Conservation (phyloP, 2,888 invertebrate genomes). For the Acronicta alni region DNA sequence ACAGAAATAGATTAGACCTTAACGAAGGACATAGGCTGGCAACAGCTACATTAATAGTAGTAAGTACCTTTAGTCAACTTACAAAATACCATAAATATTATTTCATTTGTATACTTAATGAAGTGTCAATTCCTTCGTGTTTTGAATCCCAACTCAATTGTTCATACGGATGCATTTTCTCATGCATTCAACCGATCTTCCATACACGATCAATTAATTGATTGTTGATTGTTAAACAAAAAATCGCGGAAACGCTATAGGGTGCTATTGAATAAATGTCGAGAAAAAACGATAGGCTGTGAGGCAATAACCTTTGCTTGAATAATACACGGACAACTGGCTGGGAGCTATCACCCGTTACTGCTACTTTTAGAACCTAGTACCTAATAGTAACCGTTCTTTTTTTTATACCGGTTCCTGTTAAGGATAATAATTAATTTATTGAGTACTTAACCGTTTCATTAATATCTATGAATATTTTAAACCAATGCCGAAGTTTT, state of each 20-base stretch:
- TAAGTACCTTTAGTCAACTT: neutral
- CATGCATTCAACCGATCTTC: slow-evolving; percentile 45
- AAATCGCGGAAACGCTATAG: slow-evolving; percentile 33
- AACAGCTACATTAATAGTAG: too few relatives aligned
- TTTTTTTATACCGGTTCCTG: neutral
- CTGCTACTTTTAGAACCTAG: too few relatives aligned
- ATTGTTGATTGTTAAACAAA: slow-evolving; percentile 49
- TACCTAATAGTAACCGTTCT: neutral
- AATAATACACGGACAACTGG: slow-evolving; percentile 35
- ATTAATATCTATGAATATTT: too few relatives aligned
- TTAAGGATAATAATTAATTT: too few relatives aligned
- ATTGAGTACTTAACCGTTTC: too few relatives aligned
- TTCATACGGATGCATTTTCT: slow-evolving; percentile 35
- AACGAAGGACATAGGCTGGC: too few relatives aligned
- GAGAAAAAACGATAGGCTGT: slow-evolving; percentile 26
- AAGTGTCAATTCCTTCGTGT: slow-evolving; percentile 16
- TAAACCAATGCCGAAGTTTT: too few relatives aligned
- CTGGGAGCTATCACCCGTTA: slow-evolving; percentile 22
- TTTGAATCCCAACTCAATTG: slow-evolving; percentile 27
- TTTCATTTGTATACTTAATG: neutral
- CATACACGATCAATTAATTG: slow-evolving; percentile 47
- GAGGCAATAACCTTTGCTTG: slow-evolving; percentile 39
- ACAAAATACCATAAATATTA: slow-evolving; percentile 6
- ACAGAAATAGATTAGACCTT: too few relatives aligned
- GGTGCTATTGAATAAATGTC: slow-evolving; percentile 26